phyloP scores from a whole-genome alignment of 2,888 invertebrate species.

The Aphidoletes aphidimyza region DNA sequence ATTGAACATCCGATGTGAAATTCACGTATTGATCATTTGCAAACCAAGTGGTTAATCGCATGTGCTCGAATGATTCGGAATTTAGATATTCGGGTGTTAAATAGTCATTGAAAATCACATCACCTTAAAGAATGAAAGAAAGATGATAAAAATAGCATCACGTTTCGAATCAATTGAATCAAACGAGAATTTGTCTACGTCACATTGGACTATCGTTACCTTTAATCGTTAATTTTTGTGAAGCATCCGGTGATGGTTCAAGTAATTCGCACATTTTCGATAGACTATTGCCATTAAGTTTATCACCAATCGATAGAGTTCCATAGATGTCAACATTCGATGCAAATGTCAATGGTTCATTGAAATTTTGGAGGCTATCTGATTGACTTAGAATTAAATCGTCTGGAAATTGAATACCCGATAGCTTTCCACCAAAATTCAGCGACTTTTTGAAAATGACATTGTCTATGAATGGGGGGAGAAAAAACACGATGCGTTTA shows the following conservation, averaged over 20 bases:
- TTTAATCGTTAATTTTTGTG: background rate
- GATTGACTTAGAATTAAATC: constrained; percentile 24
- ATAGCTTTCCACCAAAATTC: background rate
- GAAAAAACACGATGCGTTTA: background rate
- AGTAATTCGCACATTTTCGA: background rate
- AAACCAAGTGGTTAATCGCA: constrained; percentile 68
- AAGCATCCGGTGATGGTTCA: background rate
- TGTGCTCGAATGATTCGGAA: constrained; percentile 61
- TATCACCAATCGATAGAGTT: background rate
- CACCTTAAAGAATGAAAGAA: constrained; percentile 61
- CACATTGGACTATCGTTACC: background rate
- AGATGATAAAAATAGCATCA: background rate
- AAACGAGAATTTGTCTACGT: background rate
- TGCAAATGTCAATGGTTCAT: constrained; percentile 1
- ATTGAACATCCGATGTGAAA: background rate
- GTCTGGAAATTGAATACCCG: constrained; percentile 23
- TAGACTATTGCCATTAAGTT: background rate
- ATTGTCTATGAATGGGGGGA: background rate
- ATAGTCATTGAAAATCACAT: constrained; percentile 65
- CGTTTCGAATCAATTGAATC: background rate
- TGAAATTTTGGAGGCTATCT: background rate
- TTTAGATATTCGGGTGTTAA: constrained; percentile 67
- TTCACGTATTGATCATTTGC: constrained; percentile 62
- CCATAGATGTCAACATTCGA: background rate
- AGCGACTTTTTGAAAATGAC: background rate